Percentiles rank a stretch among this genome's conserved stretches.
Conservation (phyloP, 2,113 vertebrate species). For the Connochaetes taurinus region DNA sequence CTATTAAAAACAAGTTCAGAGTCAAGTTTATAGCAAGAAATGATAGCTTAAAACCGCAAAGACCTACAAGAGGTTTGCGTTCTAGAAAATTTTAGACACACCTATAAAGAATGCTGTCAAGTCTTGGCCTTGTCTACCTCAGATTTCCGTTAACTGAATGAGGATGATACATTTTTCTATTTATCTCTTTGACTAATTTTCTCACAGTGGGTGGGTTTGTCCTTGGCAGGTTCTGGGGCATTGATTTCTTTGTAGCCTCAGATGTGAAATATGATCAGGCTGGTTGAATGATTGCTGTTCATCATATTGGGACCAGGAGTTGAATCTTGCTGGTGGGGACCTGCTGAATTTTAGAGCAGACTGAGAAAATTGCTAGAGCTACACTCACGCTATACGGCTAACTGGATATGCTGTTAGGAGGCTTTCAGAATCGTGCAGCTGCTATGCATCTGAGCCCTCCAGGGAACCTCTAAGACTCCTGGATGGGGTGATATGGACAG, state of each 20-base stretch:
- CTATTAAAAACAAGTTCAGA: background rate
- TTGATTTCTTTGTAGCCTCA: background rate
- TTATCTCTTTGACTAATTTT: background rate
- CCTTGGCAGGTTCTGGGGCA: background rate
- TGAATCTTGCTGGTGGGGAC: background rate
- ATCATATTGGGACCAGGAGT: background rate
- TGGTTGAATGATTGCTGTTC: too few relatives aligned
- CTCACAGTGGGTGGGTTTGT: background rate
- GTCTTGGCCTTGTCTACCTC: background rate
- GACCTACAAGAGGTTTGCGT: background rate
- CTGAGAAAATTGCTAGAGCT: background rate
- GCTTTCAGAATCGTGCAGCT: background rate
- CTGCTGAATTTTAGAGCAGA: background rate
- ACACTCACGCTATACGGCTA: fast-evolving
- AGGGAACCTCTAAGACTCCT: background rate
- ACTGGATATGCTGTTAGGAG: background rate
- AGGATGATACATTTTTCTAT: background rate
- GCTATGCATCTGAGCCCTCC: background rate
- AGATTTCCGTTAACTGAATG: background rate
- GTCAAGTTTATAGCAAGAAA: background rate
- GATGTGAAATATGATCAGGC: background rate
- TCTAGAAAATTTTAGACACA: background rate
- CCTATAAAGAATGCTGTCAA: background rate
- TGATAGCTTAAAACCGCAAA: background rate
- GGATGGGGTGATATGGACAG: fast-evolving